Percentiles rank a stretch among this genome's conserved stretches.
Conservation (phyloP, 2,113 vertebrate genomes). For the Chaetops frenatus region DNA sequence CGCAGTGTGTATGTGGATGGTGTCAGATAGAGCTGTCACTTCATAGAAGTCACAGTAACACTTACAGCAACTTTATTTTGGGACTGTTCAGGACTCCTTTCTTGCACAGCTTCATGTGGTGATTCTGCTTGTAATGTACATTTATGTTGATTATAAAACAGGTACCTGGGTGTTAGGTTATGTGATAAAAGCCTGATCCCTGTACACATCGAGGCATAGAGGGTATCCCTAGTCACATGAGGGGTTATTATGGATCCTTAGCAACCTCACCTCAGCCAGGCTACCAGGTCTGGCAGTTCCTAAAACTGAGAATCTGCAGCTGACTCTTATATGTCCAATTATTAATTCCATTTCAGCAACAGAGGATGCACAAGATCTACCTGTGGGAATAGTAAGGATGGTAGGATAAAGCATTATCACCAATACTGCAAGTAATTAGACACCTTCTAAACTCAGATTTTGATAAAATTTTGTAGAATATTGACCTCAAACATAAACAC, state of each 20-base stretch:
- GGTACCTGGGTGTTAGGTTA: neutral
- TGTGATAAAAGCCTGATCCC: neutral
- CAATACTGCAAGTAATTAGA: neutral
- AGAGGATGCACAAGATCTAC: rapidly evolving
- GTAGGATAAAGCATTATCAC: neutral
- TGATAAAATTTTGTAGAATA: neutral
- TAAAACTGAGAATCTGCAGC: neutral
- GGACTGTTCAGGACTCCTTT: neutral
- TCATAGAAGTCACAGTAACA: neutral
- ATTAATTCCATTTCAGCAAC: neutral
- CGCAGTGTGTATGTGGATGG: neutral
- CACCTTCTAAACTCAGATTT: neutral
- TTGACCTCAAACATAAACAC: neutral
- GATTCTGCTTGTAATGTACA: neutral
- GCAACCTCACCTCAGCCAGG: neutral
- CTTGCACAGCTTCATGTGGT: neutral
- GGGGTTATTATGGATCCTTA: neutral
- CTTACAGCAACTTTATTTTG: neutral
- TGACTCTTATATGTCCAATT: neutral
- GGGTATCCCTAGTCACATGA: too few species aligned
- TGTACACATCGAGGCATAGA: neutral
- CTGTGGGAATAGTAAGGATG: neutral
- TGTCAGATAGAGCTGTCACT: neutral
- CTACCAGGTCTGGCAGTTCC: neutral
- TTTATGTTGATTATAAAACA: neutral